A percentile compares a stretch with the other conserved stretches of the same genome.
Evolutionary conservation across 2,113 vertebrate genomes (phyloP).

Genomic region (Aleadryas rufinucha): DNA sequence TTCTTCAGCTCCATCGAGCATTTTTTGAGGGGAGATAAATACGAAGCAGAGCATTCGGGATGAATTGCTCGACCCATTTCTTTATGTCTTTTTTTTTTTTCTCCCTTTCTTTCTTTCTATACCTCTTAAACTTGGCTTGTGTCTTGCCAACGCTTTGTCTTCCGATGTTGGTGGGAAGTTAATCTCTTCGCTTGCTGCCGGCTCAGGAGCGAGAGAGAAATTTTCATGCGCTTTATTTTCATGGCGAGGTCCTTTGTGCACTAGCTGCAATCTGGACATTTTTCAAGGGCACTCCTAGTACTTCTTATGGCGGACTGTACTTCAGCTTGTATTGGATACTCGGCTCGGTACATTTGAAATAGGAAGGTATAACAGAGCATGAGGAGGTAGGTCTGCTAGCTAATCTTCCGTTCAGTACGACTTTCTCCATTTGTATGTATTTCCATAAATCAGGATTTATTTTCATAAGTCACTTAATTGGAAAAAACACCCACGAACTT

Average conservation of each 20-base stretch:
- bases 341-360: background rate
- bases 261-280: constrained; percentile 30
- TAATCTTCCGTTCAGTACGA: background rate
- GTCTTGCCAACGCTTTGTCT: background rate
- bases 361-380: background rate
- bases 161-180: background rate
- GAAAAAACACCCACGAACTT: background rate
- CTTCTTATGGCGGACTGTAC: constrained; percentile 20
- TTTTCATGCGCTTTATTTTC: background rate
- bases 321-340: background rate
- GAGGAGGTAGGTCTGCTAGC: background rate
- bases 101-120: background rate
- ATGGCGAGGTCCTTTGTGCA: background rate
- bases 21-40: background rate
- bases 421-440: background rate
- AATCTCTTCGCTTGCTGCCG: background rate
- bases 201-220: background rate
- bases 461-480: background rate
- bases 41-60: background rate
- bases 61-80: background rate
- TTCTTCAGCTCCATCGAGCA: background rate
- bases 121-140: background rate
- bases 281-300: constrained; percentile 34
- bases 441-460: background rate
- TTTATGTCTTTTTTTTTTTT: fast-evolving